Conservation (phyloP, 2,888 invertebrate species). For the Dusona sp. region DNA sequence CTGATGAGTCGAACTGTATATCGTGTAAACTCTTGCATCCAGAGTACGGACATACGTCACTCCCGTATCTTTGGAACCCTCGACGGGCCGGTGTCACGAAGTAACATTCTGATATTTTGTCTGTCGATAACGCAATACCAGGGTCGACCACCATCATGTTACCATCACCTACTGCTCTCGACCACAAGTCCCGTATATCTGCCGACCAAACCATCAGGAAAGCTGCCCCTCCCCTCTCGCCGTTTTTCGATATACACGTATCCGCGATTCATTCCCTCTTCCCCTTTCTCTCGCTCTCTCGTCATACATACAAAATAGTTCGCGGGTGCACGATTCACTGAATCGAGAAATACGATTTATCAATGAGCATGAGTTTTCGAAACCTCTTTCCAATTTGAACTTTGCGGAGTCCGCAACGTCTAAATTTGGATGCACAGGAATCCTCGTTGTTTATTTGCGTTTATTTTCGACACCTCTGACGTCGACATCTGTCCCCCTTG, state of each 20-base stretch:
- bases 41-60: constrained; percentile 69
- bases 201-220: constrained; percentile 34
- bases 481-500: neutral
- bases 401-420: constrained; percentile 7
- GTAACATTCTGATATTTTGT: constrained; percentile 69
- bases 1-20: constrained; percentile 34
- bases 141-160: constrained; percentile 45
- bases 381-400: constrained; percentile 16
- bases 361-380: constrained; percentile 32
- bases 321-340: constrained; percentile 42
- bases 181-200: constrained; percentile 13
- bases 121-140: constrained; percentile 64
- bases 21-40: constrained; percentile 46
- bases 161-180: constrained; percentile 33
- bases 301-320: constrained; percentile 54
- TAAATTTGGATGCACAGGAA: constrained; percentile 15
- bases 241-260: constrained; percentile 50
- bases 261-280: constrained; percentile 19
- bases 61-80: constrained; percentile 67
- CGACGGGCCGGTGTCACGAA: constrained; percentile 62
- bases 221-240: constrained; percentile 21
- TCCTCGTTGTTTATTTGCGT: neutral
- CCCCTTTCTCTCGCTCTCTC: constrained; percentile 30
- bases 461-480: neutral
- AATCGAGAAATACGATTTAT: constrained; percentile 57